Conservation (phyloP, 2,113 vertebrate species). For the Thamnophis sirtalis region DNA sequence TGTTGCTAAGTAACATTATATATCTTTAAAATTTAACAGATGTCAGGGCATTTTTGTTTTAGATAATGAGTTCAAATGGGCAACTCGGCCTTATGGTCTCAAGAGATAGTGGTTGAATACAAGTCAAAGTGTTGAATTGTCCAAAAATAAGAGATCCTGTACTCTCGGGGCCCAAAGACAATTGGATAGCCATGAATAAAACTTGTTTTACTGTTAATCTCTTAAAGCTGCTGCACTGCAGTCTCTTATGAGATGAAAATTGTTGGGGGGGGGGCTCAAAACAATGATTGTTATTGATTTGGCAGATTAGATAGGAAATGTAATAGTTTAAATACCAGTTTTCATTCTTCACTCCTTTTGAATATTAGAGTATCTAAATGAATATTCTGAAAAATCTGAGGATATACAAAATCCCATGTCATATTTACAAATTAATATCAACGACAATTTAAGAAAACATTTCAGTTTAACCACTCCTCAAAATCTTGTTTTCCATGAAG, state of each 20-base stretch:
- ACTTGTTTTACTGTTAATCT: not conserved
- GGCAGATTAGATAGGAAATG: not conserved
- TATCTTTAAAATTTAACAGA: not conserved
- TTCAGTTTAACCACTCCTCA: not conserved
- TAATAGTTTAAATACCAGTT: not conserved
- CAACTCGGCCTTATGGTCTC: not conserved
- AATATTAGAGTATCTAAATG: not conserved
- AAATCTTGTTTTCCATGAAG: not conserved
- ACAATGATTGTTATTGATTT: not conserved
- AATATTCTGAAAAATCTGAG: not conserved
- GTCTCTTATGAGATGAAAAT: not conserved
- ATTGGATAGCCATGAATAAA: not conserved
- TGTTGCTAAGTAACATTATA: not conserved
- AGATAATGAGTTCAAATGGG: not conserved
- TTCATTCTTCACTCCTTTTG: not conserved
- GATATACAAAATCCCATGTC: not conserved
- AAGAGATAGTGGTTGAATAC: not conserved
- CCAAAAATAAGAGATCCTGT: not conserved
- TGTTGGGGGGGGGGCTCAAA: not conserved
- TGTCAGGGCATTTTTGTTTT: not conserved
- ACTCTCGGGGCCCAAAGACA: not conserved
- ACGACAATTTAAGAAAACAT: not conserved
- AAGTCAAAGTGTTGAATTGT: not conserved
- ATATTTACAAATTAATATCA: not conserved
- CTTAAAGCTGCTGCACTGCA: not conserved